Conservation (phyloP, 2,113 vertebrate genomes). For the Zosterops japonicus region DNA sequence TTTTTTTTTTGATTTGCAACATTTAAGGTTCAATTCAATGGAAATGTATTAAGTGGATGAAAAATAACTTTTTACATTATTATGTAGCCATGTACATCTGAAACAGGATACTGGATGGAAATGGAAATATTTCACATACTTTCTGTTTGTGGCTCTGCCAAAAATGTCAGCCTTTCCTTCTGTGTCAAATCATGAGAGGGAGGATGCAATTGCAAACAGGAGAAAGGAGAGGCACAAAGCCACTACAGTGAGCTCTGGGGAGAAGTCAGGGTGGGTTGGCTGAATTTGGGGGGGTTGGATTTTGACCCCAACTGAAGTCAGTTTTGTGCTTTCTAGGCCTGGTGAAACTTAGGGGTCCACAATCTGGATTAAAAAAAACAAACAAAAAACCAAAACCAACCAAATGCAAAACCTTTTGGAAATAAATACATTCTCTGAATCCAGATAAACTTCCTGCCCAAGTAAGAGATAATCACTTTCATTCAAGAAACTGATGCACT, state of each 20-base stretch:
- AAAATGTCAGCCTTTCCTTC: neutral
- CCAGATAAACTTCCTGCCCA: neutral
- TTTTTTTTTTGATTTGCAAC: conserved; percentile 32
- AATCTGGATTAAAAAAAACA: neutral
- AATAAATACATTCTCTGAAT: neutral
- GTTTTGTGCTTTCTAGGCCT: neutral
- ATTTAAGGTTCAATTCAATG: conserved; percentile 16
- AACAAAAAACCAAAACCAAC: neutral
- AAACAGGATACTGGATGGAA: neutral
- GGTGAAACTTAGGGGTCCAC: neutral
- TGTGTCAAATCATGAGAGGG: fast-evolving
- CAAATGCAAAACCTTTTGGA: neutral
- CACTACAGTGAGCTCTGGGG: neutral
- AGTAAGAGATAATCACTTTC: neutral
- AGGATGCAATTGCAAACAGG: neutral
- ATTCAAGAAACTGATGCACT: neutral
- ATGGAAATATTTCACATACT: neutral
- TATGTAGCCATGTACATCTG: neutral
- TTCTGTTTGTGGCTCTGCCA: neutral
- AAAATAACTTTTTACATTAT: neutral
- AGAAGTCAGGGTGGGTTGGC: fast-evolving
- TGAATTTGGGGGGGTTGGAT: neutral
- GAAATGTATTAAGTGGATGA: conserved; percentile 4
- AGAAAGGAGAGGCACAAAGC: neutral
- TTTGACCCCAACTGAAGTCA: neutral